These are phyloP conservation scores for Lampropteryx suffumata DNA, from an alignment of 2,888 invertebrate genomes.

Conservation along the genomic window DNA sequence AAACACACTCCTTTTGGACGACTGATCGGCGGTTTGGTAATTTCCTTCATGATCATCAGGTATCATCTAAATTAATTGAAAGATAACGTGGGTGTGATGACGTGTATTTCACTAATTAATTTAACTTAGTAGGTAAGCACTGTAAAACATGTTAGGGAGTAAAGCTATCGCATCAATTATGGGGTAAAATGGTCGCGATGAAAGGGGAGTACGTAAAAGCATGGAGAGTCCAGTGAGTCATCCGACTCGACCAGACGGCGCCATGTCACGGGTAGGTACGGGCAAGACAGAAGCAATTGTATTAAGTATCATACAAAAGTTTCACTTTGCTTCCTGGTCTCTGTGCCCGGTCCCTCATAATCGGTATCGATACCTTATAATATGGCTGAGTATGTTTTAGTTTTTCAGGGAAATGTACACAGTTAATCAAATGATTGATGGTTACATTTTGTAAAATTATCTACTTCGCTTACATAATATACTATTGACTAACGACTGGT, in stretches of 20 bases:
- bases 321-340: neutral
- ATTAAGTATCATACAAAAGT: neutral
- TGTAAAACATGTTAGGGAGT: conserved; percentile 23
- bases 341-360: too few species aligned
- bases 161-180: conserved; percentile 62
- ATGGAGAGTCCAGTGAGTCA: conserved; percentile 76
- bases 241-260: conserved; percentile 72
- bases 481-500: too few species aligned
- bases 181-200: conserved; percentile 63
- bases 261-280: conserved; percentile 36
- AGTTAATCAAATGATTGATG: conserved; percentile 35
- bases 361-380: too few species aligned
- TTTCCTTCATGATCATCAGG: too few species aligned
- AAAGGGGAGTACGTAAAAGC: conserved; percentile 59
- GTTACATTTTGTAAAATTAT: conserved; percentile 39
- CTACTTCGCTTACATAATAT: too few species aligned
- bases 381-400: too few species aligned
- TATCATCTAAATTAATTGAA: too few species aligned
- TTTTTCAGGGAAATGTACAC: too few species aligned
- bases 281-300: conserved; percentile 5
- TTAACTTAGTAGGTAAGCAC: conserved; percentile 23
- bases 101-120: conserved; percentile 7
- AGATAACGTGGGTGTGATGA: neutral
- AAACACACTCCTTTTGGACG: too few species aligned
- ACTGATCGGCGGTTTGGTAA: too few species aligned